Evolutionary conservation across 1,140 invertebrate genomes (phyloP), one percentile per base, ranked within the genome.

Genomic region (Hylyphantes graminicola): DNA sequence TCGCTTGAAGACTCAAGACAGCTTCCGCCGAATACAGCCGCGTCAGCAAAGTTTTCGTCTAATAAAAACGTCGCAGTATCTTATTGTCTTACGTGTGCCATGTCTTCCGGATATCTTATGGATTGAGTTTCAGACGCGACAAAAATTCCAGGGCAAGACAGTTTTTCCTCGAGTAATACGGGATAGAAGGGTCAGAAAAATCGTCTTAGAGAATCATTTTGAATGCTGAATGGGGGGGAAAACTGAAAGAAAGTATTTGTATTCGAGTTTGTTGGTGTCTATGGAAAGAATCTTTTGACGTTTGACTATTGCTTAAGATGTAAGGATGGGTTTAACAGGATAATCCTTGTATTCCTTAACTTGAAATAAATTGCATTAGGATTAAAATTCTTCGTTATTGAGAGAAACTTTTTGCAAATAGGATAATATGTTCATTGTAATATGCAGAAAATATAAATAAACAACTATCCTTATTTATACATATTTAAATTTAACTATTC

Each of bases 11-110:
- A 48, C 68, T n/a, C 64, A 67, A 72, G 68, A 81, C 68, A 81
- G 67, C 19, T 73, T 73, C 55, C 55, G 63, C 72, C 12, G 79
- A 48, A 73, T 73, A 19, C 57, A 50, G 79, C 79, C 17, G 73
- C 57, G 68, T 81, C 79, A 81, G 79, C 79, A 63, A 81, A 81
- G 55, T 81, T 81, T 57, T 81, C 67, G 79, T 73, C 59, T 81
- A 81, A 81, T 81, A 81, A 81, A 81, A 81, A 81, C 57, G 79
- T 81, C 79, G 79, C 79, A 81, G 72, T 73, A 61, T 73, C 79
- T 81, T 81, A 73, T 48, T 73, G 63, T 73, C 79, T 81, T 81
- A 73, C 55, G 68, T 81, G 53, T 80, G 54, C 64, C 70, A 78
- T 50, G 65, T 55, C 70, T 80, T 53, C 55, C 55, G 17, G 54